A percentile compares a stretch with the other conserved stretches of the same genome.
Conservation (phyloP, 2,797 vertebrate species). For the Danio choprae region DNA sequence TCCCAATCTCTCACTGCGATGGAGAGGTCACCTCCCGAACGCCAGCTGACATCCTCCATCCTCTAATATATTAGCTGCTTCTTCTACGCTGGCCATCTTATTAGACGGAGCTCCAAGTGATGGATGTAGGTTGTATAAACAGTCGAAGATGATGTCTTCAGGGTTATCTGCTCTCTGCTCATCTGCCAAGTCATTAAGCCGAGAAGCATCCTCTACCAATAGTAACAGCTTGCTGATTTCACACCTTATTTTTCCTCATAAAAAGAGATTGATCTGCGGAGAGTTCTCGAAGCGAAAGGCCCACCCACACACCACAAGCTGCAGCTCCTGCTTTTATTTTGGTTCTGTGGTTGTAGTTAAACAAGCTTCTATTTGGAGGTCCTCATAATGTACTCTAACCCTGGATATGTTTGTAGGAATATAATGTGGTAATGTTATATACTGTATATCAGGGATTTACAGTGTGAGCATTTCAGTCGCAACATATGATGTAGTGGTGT, state of each 20-base stretch:
- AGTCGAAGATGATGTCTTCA: constrained; percentile 49
- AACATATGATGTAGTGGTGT: too few relatives aligned
- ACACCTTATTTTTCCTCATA: constrained; percentile 40
- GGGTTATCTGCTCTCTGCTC: constrained; percentile 48
- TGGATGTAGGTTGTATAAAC: constrained; percentile 41
- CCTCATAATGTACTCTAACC: background rate
- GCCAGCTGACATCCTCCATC: constrained; percentile 43
- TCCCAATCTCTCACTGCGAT: constrained; percentile 50
- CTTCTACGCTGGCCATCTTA: constrained; percentile 19
- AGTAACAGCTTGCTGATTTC: constrained; percentile 61
- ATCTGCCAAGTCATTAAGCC: constrained; percentile 48
- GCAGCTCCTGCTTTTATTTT: constrained; percentile 40
- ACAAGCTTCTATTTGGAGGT: background rate
- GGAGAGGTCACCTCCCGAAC: constrained; percentile 63
- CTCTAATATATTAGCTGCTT: constrained; percentile 11
- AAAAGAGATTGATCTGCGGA: constrained; percentile 47
- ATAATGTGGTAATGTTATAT: background rate
- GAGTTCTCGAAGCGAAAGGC: constrained; percentile 29
- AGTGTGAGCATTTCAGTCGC: too few relatives aligned
- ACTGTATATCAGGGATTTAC: too few relatives aligned
- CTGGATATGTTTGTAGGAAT: background rate
- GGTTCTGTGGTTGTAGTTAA: constrained; percentile 15
- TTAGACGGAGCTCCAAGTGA: constrained; percentile 27
- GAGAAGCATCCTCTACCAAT: constrained; percentile 47
- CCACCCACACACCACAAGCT: constrained; percentile 42